Evolutionary conservation across 2,888 invertebrate species (phyloP).

Genomic region (Trichacis sp.): DNA sequence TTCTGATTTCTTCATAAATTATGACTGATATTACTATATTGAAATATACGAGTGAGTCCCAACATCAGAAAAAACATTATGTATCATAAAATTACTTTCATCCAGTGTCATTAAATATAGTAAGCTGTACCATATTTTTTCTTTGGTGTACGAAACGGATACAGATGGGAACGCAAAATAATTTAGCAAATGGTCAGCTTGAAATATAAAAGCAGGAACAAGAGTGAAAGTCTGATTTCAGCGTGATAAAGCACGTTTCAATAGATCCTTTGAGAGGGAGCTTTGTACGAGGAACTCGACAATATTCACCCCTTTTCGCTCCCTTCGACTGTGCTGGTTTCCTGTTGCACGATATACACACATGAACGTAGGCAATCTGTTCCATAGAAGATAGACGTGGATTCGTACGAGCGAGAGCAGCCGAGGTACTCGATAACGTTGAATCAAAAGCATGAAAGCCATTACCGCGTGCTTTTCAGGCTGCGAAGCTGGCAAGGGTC

Average conservation of each 20-base stretch:
- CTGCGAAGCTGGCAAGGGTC: slow-evolving; percentile 22
- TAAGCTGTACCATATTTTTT: too few relatives aligned
- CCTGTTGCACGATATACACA: slow-evolving; percentile 34
- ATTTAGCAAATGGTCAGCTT: slow-evolving; percentile 35
- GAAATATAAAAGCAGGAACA: slow-evolving; percentile 25
- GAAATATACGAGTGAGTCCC: too few relatives aligned
- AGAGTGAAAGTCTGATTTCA: slow-evolving; percentile 28
- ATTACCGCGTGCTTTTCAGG: slow-evolving; percentile 36
- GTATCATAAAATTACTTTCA: too few relatives aligned
- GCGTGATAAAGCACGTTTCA: slow-evolving; percentile 40
- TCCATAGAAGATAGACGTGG: slow-evolving; percentile 17
- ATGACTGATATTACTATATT: too few relatives aligned
- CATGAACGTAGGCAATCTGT: slow-evolving; percentile 31
- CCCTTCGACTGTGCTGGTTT: slow-evolving; percentile 24
- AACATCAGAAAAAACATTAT: too few relatives aligned
- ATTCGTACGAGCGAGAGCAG: slow-evolving; percentile 17
- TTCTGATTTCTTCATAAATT: too few relatives aligned
- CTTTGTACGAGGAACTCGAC: slow-evolving; percentile 11
- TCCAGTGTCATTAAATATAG: too few relatives aligned
- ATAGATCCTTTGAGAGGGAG: slow-evolving; percentile 31
- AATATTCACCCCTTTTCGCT: slow-evolving; percentile 6
- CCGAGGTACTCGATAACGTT: slow-evolving; percentile 31
- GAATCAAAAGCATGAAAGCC: slow-evolving; percentile 26
- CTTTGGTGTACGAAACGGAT: too few relatives aligned
- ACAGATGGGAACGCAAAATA: slow-evolving; percentile 16